Evolutionary conservation across 2,888 invertebrate genomes (phyloP), one percentile per base, ranked within the genome.

Genomic region (Lapara coniferarum): DNA sequence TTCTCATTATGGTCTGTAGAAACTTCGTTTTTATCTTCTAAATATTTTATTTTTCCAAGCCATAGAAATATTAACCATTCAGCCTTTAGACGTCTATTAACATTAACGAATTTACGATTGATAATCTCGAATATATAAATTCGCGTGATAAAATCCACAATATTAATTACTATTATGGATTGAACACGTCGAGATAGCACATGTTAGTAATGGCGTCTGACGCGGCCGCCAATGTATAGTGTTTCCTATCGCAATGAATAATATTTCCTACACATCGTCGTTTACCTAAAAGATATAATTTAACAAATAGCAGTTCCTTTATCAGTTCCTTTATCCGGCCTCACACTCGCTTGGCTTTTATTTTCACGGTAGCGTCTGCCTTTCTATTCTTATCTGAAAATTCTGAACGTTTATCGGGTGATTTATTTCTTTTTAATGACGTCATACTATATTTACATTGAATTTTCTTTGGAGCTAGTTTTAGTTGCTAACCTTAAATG

Each of bases 321-420:
- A 70, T 69, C 51, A 53, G 51, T 68, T 69, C 63, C 68, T 70
- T 69, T 69, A 70, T 69, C 69, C 30, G 55, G 25, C 71, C 68
- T 55, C 55, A 66, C 66, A 71, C 49, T 68, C 49, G 58, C 44
- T 68, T 51, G 63, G 55, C 19, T 70, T 70, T 71, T 69, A 68
- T 72, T 71, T 67, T 67, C 73, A 44, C 70, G 19, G 52, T 6
- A 46, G 52, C 37, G 68, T 52, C 12, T 74, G 73, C 75, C 79
- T 82, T 80, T 81, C 80, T 78, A 77, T 77, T 80, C 76, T 78
- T 81, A 80, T 80, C 81, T 49, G 63, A 1, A 19, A 46, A 7
- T 19, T 16, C 13, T 63, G 13, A 12, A 46, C 12, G 49, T 19
- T 19, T 49, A 13, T 19, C 46, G 46, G 46, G 13, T 63, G 63